phyloP scores from a whole-genome alignment of 1,140 invertebrate species.

The Matsumurasca onukii region DNA sequence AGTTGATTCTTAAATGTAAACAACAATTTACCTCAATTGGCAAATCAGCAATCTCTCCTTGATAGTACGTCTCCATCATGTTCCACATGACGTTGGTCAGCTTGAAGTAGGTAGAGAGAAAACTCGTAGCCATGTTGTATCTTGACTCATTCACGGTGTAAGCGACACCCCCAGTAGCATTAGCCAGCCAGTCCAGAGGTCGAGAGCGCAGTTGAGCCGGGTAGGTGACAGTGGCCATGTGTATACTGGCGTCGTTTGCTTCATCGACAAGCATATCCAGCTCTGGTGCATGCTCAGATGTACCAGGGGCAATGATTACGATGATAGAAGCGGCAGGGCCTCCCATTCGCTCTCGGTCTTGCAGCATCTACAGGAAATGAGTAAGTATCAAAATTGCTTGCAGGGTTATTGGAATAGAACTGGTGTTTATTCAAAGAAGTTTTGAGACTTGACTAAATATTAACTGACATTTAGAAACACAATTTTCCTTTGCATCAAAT shows the following conservation, averaged over 20 bases:
- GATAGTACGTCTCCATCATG: constrained; percentile 51
- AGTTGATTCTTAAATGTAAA: too few relatives aligned
- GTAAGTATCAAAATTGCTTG: too few relatives aligned
- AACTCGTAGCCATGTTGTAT: constrained; percentile 52
- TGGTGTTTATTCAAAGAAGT: neutral
- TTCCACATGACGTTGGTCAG: constrained; percentile 53
- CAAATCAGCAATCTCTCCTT: constrained; percentile 52
- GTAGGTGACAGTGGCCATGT: constrained; percentile 54
- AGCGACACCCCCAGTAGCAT: constrained; percentile 49
- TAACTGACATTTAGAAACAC: neutral
- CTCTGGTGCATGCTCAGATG: constrained; percentile 44
- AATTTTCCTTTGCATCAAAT: neutral
- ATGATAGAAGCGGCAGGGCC: constrained; percentile 56
- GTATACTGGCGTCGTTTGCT: constrained; percentile 46
- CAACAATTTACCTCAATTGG: constrained; percentile 52
- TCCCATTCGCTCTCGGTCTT: constrained; percentile 46
- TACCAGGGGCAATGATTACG: constrained; percentile 55
- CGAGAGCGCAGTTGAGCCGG: constrained; percentile 46
- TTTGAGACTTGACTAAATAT: neutral
- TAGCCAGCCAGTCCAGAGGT: constrained; percentile 51
- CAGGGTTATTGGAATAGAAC: neutral
- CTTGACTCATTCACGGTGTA: constrained; percentile 54
- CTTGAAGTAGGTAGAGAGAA: constrained; percentile 54
- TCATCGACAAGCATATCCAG: constrained; percentile 42
- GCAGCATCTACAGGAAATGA: constrained; percentile 49